A percentile compares a stretch with the other conserved stretches of the same genome.
Evolutionary conservation across 2,888 invertebrate genomes (phyloP).

Genomic region (Aspidapion aeneum): DNA sequence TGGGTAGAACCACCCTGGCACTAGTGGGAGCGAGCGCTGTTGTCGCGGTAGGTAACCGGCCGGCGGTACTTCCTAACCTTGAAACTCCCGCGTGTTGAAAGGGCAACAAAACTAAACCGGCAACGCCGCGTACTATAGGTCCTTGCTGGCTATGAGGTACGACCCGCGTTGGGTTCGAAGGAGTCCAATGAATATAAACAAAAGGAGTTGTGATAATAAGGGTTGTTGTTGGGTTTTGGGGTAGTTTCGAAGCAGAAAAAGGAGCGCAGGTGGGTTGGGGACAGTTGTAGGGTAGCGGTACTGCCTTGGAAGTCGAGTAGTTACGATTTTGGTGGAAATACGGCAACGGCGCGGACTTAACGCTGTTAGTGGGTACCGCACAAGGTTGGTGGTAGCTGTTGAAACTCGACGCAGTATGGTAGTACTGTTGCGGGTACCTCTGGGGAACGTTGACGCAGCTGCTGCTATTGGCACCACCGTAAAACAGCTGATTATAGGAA

Average conservation of each 20-base stretch:
- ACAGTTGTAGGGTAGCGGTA: not conserved
- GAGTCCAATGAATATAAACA: not conserved
- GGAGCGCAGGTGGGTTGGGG: not conserved
- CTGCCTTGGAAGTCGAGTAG: not conserved
- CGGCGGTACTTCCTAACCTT: not conserved
- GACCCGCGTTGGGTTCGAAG: no score
- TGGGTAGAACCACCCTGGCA: not conserved
- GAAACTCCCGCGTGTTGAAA: not conserved
- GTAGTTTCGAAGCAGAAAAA: not conserved
- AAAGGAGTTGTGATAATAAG: not conserved
- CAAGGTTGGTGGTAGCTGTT: not conserved
- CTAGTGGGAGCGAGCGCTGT: no score
- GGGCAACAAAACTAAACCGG: not conserved
- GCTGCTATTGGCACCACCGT: slow-evolving; percentile 12
- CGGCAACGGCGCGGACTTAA: not conserved
- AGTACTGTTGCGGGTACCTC: not conserved
- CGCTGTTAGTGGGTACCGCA: not conserved
- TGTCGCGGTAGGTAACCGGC: not conserved
- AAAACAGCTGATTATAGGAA: slow-evolving; percentile 37
- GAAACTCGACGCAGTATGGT: no score
- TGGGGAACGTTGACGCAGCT: slow-evolving; percentile 11
- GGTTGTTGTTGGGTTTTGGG: not conserved
- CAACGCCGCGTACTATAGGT: not conserved
- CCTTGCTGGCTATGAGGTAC: not conserved
- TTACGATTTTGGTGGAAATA: not conserved